Evolutionary conservation across 2,888 invertebrate genomes (phyloP).

Genomic region (Aphidoletes aphidimyza): DNA sequence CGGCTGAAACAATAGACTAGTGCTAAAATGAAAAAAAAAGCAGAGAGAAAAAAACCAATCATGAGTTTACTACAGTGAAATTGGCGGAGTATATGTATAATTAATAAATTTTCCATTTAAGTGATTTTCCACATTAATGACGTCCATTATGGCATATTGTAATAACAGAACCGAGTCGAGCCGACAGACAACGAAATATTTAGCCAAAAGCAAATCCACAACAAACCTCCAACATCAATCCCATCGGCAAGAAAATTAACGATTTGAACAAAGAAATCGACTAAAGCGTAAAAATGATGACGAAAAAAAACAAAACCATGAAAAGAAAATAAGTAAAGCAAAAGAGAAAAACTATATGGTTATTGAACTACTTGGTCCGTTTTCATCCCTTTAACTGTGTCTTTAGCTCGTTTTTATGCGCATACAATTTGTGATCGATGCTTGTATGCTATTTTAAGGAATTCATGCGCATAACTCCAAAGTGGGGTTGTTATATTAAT

Average conservation of each 20-base stretch:
- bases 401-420: constrained; percentile 29
- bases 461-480: constrained; percentile 11
- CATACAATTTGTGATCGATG: constrained; percentile 36
- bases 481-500: constrained; percentile 33
- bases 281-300: not conserved
- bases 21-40: not conserved
- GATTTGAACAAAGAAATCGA: not conserved
- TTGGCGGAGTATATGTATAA: constrained; percentile 11
- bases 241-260: not conserved
- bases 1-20: constrained; percentile 5
- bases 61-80: not conserved
- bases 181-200: not conserved
- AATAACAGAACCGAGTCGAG: not conserved
- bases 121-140: constrained; percentile 44
- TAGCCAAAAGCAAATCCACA: not conserved
- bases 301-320: not conserved
- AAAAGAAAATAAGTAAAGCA: too few relatives aligned
- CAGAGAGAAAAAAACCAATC: not conserved
- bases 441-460: constrained; percentile 22
- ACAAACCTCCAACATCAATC: not conserved
- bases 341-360: not conserved
- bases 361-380: not conserved
- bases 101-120: constrained; percentile 54
- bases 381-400: constrained; percentile 27
- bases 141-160: not conserved